phyloP scores from a whole-genome alignment of 2,888 invertebrate species.

The Drosophila infuscata region DNA sequence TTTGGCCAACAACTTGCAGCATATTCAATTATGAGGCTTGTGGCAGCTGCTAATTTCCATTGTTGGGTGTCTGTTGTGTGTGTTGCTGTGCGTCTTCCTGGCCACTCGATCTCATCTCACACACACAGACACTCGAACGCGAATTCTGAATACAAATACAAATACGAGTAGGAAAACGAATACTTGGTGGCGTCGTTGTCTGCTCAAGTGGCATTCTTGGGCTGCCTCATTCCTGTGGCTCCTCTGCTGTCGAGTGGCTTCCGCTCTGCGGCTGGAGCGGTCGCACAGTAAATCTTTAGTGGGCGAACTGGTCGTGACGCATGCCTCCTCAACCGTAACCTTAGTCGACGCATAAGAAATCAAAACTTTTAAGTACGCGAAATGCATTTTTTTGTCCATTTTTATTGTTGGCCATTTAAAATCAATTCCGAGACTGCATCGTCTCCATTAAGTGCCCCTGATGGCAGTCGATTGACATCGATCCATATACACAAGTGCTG shows the following conservation, averaged over 20 bases:
- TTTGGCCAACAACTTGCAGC: conserved; percentile 38
- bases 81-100: conserved; percentile 1
- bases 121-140: conserved; percentile 2
- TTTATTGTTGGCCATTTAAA: conserved; percentile 61
- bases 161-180: conserved; percentile 10
- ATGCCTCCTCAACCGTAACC: conserved; percentile 30
- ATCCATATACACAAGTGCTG: conserved; percentile 45
- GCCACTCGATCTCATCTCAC: conserved; percentile 11
- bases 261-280: conserved; percentile 47
- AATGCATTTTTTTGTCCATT: conserved; percentile 48
- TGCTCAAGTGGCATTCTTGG: conserved; percentile 70
- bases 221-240: conserved; percentile 22
- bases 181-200: conserved; percentile 57
- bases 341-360: conserved; percentile 29
- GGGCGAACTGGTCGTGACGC: conserved; percentile 56
- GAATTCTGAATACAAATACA: conserved; percentile 15
- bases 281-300: conserved; percentile 56
- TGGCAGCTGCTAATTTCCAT: conserved; percentile 49
- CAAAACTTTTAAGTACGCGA: conserved; percentile 41
- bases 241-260: conserved; percentile 57
- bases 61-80: conserved; percentile 23
- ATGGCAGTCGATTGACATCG: conserved; percentile 63
- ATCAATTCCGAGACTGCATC: conserved; percentile 39
- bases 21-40: conserved; percentile 33
- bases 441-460: conserved; percentile 61